These are phyloP conservation scores for Amphiura filiformis DNA, from an alignment of 35 echinoderm and acorn worm species.

Conservation along the genomic window DNA sequence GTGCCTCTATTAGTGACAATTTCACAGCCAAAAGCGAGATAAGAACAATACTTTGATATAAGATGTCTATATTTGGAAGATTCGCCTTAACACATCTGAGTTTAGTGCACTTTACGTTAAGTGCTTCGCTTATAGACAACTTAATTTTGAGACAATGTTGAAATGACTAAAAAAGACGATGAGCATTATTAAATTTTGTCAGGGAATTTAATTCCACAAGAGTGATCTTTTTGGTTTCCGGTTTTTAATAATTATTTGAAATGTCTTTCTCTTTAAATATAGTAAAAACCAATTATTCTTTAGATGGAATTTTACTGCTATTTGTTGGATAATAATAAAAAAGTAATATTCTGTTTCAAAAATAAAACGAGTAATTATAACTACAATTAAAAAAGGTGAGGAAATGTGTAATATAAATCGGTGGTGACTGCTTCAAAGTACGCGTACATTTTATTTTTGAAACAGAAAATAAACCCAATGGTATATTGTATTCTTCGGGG, in stretches of 20 bases:
- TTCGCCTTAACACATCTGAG: background rate
- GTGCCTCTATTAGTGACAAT: background rate
- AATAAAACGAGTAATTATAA: too few species aligned
- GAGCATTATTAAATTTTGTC: background rate
- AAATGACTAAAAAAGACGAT: background rate
- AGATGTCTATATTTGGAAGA: background rate
- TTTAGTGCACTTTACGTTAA: background rate
- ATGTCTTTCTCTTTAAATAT: background rate
- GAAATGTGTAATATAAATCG: background rate
- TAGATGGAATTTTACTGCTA: background rate
- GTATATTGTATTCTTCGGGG: background rate
- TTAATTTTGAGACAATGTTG: conserved; percentile 11
- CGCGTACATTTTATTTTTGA: too few species aligned
- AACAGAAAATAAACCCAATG: background rate
- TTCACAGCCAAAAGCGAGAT: conserved; percentile 1
- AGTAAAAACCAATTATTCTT: too few species aligned
- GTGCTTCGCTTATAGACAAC: background rate
- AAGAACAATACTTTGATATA: background rate
- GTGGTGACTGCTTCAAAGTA: background rate
- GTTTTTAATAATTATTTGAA: background rate
- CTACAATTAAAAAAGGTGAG: too few species aligned
- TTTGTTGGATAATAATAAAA: background rate
- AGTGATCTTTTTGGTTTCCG: background rate
- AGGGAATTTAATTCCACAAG: background rate
- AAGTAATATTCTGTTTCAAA: too few species aligned